phyloP scores from a whole-genome alignment of 2,888 invertebrate genomes.

The Euproctis similis region DNA sequence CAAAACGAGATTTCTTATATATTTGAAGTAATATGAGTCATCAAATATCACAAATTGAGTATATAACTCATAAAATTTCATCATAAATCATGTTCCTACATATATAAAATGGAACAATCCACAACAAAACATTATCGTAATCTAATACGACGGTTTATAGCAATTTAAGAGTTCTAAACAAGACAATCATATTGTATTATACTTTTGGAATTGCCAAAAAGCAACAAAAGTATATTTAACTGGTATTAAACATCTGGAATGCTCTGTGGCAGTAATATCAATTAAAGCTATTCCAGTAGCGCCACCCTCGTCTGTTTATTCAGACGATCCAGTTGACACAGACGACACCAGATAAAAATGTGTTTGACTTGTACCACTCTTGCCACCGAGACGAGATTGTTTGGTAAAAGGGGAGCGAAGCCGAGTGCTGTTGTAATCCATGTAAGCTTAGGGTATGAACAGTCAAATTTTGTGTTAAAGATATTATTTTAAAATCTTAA shows the following conservation, averaged over 20 bases:
- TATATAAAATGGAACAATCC: too few relatives aligned
- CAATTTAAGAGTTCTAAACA: too few relatives aligned
- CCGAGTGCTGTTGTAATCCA: constrained; percentile 26
- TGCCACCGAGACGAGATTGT: constrained; percentile 48
- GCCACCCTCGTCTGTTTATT: constrained; percentile 59
- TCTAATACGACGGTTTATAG: too few relatives aligned
- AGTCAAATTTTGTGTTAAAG: constrained; percentile 11
- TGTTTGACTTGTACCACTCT: constrained; percentile 59
- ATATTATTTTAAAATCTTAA: background rate
- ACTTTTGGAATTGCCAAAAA: too few relatives aligned
- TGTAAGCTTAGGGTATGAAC: constrained; percentile 8
- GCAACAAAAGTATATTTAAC: constrained; percentile 5
- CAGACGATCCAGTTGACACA: constrained; percentile 55
- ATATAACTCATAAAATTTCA: too few relatives aligned
- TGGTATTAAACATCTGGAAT: constrained; percentile 39
- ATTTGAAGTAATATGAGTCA: too few relatives aligned
- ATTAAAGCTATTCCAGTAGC: constrained; percentile 53
- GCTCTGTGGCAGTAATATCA: constrained; percentile 46
- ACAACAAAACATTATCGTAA: too few relatives aligned
- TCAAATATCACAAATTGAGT: too few relatives aligned
- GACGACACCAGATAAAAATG: constrained; percentile 63
- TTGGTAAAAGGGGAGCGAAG: constrained; percentile 34
- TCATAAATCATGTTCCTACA: too few relatives aligned
- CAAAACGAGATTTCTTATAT: too few relatives aligned
- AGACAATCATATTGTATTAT: too few relatives aligned